A percentile compares a stretch with the other conserved stretches of the same genome.
Evolutionary conservation across 1,140 invertebrate genomes (phyloP).

Genomic region (Pentalonia nigronervosa): DNA sequence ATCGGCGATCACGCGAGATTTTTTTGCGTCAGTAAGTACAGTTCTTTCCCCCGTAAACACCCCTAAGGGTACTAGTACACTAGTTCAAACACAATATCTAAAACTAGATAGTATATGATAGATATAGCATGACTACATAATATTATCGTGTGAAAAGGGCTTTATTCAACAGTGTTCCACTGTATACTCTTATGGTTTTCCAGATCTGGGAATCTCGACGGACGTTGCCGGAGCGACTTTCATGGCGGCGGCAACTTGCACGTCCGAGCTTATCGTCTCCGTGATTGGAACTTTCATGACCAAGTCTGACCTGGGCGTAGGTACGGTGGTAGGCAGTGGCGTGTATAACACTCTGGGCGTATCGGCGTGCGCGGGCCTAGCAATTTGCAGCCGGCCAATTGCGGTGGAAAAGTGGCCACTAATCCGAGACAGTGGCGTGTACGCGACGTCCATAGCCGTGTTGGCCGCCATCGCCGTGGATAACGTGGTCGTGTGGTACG

Average conservation of each 20-base stretch:
- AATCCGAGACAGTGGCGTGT: constrained; percentile 83
- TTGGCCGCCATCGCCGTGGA: constrained; percentile 83
- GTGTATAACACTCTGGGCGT: constrained; percentile 79
- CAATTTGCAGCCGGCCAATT: constrained; percentile 69
- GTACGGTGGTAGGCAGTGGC: constrained; percentile 75
- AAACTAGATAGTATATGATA: too few relatives aligned
- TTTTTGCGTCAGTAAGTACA: too few relatives aligned
- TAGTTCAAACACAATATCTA: too few relatives aligned
- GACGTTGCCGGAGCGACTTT: constrained; percentile 74
- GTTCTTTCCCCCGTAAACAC: too few relatives aligned
- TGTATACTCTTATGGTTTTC: constrained; percentile 56
- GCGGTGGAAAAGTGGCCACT: constrained; percentile 83
- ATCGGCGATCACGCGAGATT: too few relatives aligned
- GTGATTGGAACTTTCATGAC: constrained; percentile 70
- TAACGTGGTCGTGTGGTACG: constrained; percentile 79
- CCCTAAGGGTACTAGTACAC: too few relatives aligned
- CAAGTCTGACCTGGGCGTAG: constrained; percentile 70
- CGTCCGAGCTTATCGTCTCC: constrained; percentile 70
- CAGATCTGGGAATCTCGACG: constrained; percentile 67
- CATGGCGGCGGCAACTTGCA: constrained; percentile 74
- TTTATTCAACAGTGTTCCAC: too few relatives aligned
- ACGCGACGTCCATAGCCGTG: constrained; percentile 77
- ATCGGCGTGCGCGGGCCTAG: constrained; percentile 72
- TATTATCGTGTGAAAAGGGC: too few relatives aligned
- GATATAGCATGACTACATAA: too few relatives aligned